These are phyloP conservation scores for Musca vetustissima DNA, from an alignment of 1,140 invertebrate species.

Conservation along the genomic window DNA sequence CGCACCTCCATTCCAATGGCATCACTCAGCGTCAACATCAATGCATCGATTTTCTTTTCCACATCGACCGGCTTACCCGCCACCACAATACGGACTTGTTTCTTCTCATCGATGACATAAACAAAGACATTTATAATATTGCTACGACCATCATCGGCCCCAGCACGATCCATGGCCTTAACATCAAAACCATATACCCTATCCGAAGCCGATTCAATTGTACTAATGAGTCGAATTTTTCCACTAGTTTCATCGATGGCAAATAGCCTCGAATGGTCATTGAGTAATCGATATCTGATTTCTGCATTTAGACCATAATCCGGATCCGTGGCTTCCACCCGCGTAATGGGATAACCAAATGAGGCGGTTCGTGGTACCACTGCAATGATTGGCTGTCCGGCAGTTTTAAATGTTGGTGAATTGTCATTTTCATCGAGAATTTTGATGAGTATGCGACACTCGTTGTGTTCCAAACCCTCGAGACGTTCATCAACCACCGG, in stretches of 20 bases:
- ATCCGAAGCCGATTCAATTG: conserved; percentile 65
- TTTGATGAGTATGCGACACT: conserved; percentile 65
- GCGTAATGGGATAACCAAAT: conserved; percentile 78
- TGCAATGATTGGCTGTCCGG: conserved; percentile 73
- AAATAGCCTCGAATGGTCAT: conserved; percentile 69
- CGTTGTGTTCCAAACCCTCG: conserved; percentile 61
- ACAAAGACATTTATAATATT: conserved; percentile 83
- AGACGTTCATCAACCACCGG: conserved; percentile 69
- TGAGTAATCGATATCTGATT: conserved; percentile 77
- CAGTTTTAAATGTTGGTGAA: conserved; percentile 70
- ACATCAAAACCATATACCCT: conserved; percentile 82
- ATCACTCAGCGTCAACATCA: conserved; percentile 69
- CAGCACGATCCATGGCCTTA: conserved; percentile 78
- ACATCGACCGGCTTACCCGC: conserved; percentile 73
- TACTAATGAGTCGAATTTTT: conserved; percentile 67
- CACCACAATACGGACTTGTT: conserved; percentile 76
- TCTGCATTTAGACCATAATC: conserved; percentile 77
- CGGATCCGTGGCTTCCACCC: conserved; percentile 71
- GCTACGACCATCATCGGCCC: conserved; percentile 75
- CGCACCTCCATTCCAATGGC: conserved; percentile 76
- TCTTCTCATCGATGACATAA: conserved; percentile 78
- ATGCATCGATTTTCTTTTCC: conserved; percentile 69
- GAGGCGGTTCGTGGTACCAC: conserved; percentile 75
- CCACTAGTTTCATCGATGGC: conserved; percentile 74
- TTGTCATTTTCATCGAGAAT: conserved; percentile 83